phyloP scores from a whole-genome alignment of 2,113 vertebrate genomes.

The Phocoena phocoena region DNA sequence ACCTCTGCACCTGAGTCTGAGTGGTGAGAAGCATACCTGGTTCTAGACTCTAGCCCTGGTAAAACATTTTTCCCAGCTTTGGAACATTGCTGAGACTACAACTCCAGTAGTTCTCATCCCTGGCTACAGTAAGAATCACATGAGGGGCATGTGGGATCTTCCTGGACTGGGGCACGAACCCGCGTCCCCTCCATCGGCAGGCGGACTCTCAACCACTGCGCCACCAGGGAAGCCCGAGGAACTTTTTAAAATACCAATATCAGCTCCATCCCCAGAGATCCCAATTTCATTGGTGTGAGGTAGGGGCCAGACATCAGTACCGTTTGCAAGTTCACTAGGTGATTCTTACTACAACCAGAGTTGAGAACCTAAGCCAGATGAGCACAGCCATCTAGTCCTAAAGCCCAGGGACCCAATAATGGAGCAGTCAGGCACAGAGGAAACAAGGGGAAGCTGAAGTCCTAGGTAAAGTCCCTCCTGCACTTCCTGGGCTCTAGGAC shows the following conservation, averaged over 20 bases:
- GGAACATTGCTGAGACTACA: background rate
- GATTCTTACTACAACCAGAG: background rate
- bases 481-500: background rate
- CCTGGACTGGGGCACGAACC: no score
- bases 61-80: background rate
- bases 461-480: background rate
- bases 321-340: background rate
- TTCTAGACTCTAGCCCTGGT: background rate
- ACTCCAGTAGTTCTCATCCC: background rate
- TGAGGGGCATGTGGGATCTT: background rate
- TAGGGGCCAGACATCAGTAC: background rate
- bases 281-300: background rate
- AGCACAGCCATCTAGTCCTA: background rate
- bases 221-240: background rate
- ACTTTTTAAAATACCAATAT: background rate
- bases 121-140: conserved; percentile 1
- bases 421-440: background rate
- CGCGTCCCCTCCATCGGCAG: no score
- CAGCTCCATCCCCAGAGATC: background rate
- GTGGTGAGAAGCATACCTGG: background rate
- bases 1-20: background rate
- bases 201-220: no score
- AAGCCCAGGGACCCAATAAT: background rate
- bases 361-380: conserved; percentile 13
- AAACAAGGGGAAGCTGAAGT: background rate